Evolutionary conservation across 2,888 invertebrate genomes (phyloP).

Genomic region (Calameuta filiformis): DNA sequence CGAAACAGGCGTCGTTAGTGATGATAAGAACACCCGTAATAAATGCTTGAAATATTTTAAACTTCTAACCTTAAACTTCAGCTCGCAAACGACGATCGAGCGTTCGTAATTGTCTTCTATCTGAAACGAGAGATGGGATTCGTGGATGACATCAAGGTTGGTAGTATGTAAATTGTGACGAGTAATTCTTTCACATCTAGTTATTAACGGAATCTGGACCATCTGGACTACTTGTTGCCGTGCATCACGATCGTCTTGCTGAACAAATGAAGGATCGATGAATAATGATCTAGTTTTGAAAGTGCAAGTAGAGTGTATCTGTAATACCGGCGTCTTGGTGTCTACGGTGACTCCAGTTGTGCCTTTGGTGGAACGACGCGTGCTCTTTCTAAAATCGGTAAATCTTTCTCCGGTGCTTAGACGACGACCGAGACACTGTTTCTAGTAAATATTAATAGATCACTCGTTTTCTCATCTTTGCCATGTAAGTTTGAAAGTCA

Average conservation of each 20-base stretch:
- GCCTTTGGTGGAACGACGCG: not conserved
- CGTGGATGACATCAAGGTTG: not conserved
- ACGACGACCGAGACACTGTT: not conserved
- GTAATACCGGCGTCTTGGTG: not conserved
- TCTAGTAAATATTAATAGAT: not conserved
- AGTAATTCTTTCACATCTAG: not conserved
- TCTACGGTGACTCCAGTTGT: not conserved
- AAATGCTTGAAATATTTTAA: not conserved
- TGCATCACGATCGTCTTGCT: not conserved
- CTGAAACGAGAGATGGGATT: not conserved
- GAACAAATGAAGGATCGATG: not conserved
- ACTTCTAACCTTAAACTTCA: slow-evolving; percentile 45
- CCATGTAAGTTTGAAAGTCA: not conserved
- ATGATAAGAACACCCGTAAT: not conserved
- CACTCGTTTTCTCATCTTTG: not conserved
- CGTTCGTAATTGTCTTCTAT: not conserved
- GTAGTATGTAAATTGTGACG: not conserved
- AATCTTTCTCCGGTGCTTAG: not conserved
- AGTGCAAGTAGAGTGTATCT: not conserved
- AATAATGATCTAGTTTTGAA: not conserved
- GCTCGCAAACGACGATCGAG: not conserved
- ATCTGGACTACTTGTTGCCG: not conserved
- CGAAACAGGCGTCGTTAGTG: not conserved
- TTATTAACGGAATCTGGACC: not conserved
- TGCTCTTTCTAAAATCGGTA: not conserved